These are phyloP conservation scores for Stratiolaelaps scimitus DNA, from an alignment of 1,140 invertebrate genomes.

Conservation along the genomic window DNA sequence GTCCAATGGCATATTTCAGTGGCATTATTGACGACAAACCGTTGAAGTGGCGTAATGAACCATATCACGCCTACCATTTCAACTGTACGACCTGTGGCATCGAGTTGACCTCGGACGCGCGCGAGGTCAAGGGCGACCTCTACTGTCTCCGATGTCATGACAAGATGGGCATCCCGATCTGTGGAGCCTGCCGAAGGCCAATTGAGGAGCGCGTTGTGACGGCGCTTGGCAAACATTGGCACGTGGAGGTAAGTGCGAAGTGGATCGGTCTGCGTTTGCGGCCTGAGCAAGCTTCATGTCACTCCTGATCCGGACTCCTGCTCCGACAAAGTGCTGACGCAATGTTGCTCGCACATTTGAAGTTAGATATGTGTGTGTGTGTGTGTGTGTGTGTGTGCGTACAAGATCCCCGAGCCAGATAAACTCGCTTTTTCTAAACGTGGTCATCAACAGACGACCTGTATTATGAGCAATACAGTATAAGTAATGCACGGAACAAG, in stretches of 20 bases:
- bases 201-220: conserved; percentile 94
- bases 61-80: conserved; percentile 98
- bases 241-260: conserved; percentile 60
- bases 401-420: too few relatives aligned
- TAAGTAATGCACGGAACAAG: too few relatives aligned
- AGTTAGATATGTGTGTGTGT: too few relatives aligned
- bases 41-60: conserved; percentile 85
- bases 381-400: too few relatives aligned
- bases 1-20: conserved; percentile 46
- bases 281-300: too few relatives aligned
- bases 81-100: conserved; percentile 64
- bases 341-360: too few relatives aligned
- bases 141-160: conserved; percentile 97
- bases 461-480: too few relatives aligned
- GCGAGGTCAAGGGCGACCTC: conserved; percentile 87
- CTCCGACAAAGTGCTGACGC: too few relatives aligned
- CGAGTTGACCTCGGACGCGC: conserved; percentile 62
- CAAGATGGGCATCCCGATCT: conserved; percentile 93
- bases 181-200: conserved; percentile 86
- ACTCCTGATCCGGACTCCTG: too few relatives aligned
- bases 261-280: too few relatives aligned
- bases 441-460: too few relatives aligned
- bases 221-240: conserved; percentile 97
- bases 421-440: too few relatives aligned
- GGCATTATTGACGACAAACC: conserved; percentile 92